phyloP scores from a whole-genome alignment of 2,888 invertebrate genomes.

The Drosophila fungiperda region DNA sequence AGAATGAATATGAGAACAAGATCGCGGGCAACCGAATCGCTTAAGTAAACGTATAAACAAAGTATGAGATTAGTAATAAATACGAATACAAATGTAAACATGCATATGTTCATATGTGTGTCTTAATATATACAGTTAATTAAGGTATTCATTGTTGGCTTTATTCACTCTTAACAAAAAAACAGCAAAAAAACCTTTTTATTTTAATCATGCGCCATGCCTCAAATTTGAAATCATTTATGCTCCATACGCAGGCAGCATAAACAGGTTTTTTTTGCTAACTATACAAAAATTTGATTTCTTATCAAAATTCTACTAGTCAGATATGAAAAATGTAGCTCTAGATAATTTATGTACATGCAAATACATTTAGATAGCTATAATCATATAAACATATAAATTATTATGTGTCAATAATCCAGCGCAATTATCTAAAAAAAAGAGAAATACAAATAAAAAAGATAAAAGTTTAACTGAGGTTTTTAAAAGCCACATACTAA shows the following conservation, averaged over 20 bases:
- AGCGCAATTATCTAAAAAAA: constrained; percentile 51
- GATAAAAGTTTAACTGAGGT: constrained; percentile 37
- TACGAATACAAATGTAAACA: not conserved
- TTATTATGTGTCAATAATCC: constrained; percentile 31
- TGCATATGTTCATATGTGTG: not conserved
- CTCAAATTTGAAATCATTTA: not conserved
- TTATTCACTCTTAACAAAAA: not conserved
- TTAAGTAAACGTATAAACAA: constrained; percentile 6
- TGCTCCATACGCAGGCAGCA: not conserved
- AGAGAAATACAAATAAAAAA: not conserved
- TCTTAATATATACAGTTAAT: not conserved
- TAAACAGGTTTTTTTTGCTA: not conserved
- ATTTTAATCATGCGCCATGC: not conserved
- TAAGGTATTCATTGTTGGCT: constrained; percentile 9
- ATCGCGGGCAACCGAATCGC: not conserved
- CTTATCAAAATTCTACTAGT: constrained; percentile 36
- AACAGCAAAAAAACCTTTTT: not conserved
- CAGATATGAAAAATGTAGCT: constrained; percentile 29
- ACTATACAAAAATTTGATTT: constrained; percentile 7
- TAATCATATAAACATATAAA: constrained; percentile 7
- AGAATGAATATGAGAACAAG: not conserved
- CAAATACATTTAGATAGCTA: constrained; percentile 13
- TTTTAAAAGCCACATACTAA: constrained; percentile 46
- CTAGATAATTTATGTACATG: constrained; percentile 10
- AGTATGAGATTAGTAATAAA: constrained; percentile 9